These are phyloP conservation scores for Plagiodera versicolora DNA, from an alignment of 2,888 invertebrate species.

Conservation along the genomic window DNA sequence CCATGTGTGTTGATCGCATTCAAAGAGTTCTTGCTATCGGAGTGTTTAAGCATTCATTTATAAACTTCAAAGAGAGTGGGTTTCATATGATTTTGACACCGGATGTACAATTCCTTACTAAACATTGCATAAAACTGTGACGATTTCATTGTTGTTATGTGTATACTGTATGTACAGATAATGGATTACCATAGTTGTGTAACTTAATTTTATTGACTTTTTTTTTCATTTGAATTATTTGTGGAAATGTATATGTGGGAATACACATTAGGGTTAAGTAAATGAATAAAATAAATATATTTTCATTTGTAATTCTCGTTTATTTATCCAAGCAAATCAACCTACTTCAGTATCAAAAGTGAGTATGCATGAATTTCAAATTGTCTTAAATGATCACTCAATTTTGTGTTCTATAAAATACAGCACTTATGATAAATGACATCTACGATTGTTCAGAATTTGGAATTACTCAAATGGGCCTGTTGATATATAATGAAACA, in stretches of 20 bases:
- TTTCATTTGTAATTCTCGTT: conserved; percentile 39
- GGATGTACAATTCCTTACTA: conserved; percentile 49
- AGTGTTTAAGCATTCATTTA: conserved; percentile 48
- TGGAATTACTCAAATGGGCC: no score
- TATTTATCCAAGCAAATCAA: background rate
- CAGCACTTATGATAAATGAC: no score
- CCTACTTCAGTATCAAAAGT: background rate
- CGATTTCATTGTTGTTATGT: conserved; percentile 33
- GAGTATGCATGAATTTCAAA: no score
- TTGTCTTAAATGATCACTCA: no score
- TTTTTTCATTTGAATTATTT: conserved; percentile 39
- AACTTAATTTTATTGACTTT: conserved; percentile 35
- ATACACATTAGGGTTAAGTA: conserved; percentile 43
- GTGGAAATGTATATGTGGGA: conserved; percentile 40
- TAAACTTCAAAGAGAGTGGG: conserved; percentile 45
- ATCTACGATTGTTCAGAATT: no score
- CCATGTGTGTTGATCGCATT: conserved; percentile 54
- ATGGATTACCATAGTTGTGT: conserved; percentile 34
- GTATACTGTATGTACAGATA: conserved; percentile 39
- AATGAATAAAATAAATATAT: conserved; percentile 44
- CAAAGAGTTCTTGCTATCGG: conserved; percentile 53
- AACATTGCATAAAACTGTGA: conserved; percentile 25
- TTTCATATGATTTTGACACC: conserved; percentile 41
- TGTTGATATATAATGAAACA: background rate
- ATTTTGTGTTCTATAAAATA: no score